Evolutionary conservation across 1,140 invertebrate genomes (phyloP), one percentile per base, ranked within the genome.

Genomic region (Pachyrhynchus sulphureomaculatus): DNA sequence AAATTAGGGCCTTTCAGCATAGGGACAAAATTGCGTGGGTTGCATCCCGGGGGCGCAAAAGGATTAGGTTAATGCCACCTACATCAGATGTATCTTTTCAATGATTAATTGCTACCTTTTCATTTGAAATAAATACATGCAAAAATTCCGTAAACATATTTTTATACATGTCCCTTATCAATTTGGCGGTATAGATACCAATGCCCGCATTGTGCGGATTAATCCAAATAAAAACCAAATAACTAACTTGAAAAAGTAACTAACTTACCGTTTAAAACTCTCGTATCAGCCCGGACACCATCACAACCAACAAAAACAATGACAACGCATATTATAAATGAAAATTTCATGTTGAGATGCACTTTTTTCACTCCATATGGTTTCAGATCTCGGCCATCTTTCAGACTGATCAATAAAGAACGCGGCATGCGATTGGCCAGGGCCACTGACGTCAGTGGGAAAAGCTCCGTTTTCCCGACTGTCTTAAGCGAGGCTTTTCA

Each of bases 331-430:
- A 61, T 58, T 67, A 63, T 58, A 57, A 68, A 66, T 53, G 64
- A 41, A 60, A 64, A 66, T 62, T 66, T 71, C 69, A 69, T 71
- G 53, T 64, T 68, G 66, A 44, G 41, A 59, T 58, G 39, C 36
- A 34, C 34, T 29, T 21, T 39, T 47, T 67, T 64, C 45, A 65
- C 56, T 69, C 69, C 69, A 71, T 71, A 71, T 71, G 69, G 62
- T 71, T 69, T 68, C 61, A 58, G 51, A 52, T 49, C 23, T 51
- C 41, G 44, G 63, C 66, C 68, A 69, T 71, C 59, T 69, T 68
- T 34, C 44, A 42, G 48, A 62, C 49, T 58, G 61, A 69, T 71
- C 69, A 71, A 71, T 71, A 71, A 39, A 33, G 44, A 53, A 54
- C 44, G 53, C 29, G 41, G 62, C 55, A 68, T 62, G 55, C 66